Conservation (phyloP, 2,113 vertebrate genomes). For the Haemorhous mexicanus region DNA sequence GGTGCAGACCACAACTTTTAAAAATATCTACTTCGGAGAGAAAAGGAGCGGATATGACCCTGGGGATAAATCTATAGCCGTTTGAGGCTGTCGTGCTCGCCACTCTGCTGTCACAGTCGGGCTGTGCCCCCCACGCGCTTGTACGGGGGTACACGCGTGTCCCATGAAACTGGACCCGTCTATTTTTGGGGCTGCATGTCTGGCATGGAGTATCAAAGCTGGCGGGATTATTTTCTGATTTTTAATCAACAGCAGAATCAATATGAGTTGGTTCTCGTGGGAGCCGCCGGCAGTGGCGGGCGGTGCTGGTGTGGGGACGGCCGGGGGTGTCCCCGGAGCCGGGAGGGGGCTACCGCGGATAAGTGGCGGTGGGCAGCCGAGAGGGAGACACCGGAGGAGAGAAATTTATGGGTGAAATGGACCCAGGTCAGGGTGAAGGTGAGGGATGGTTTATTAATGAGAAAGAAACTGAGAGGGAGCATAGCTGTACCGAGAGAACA, state of each 20-base stretch:
- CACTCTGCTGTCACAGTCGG: not conserved
- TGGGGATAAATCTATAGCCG: not conserved
- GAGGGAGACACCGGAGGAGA: not conserved
- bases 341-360: not conserved
- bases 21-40: not conserved
- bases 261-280: not conserved
- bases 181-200: not conserved
- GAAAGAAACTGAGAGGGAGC: slow-evolving; percentile 28
- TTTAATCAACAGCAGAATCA: slow-evolving; percentile 78
- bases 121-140: not conserved
- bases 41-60: not conserved
- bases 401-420: slow-evolving; percentile 4
- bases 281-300: not conserved
- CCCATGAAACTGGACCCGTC: not conserved
- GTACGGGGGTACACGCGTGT: not conserved
- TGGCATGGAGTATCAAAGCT: not conserved
- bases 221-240: slow-evolving; percentile 75
- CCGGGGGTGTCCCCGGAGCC: not conserved
- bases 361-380: not conserved
- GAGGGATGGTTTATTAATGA: slow-evolving; percentile 39
- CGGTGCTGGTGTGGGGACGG: not conserved
- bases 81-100: not conserved
- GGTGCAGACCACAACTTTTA: not conserved
- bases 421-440: not conserved
- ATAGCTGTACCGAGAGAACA: not conserved